Evolutionary conservation across 1,140 invertebrate species (phyloP).

Genomic region (Anthonomus grandis): DNA sequence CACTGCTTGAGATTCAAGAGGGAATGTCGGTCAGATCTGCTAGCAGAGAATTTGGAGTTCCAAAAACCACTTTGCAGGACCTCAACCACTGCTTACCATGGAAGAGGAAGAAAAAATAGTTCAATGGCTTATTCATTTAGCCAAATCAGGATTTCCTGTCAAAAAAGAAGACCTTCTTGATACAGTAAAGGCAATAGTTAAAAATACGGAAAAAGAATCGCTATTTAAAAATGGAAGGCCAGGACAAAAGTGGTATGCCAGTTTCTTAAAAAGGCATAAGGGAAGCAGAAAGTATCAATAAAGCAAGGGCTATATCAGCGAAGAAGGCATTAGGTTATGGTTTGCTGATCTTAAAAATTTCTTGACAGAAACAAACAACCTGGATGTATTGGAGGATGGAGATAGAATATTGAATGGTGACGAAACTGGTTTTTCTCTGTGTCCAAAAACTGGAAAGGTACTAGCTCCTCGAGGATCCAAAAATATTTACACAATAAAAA

Average conservation of each 20-base stretch:
- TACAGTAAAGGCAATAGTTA: slow-evolving; percentile 22
- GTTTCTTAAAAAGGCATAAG: slow-evolving; percentile 39
- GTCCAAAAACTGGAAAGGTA: slow-evolving; percentile 35
- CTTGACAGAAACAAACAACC: no score
- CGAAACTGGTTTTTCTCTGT: slow-evolving; percentile 41
- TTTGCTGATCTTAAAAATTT: no score
- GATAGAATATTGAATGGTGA: slow-evolving; percentile 41
- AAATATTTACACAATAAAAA: slow-evolving; percentile 36
- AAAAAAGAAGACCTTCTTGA: slow-evolving; percentile 27
- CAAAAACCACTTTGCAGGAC: no score
- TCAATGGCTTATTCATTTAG: slow-evolving; percentile 22
- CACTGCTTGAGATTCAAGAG: no score
- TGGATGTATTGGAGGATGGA: slow-evolving; percentile 31
- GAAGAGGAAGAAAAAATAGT: slow-evolving; percentile 27
- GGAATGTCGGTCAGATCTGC: no score
- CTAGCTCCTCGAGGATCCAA: slow-evolving; percentile 33
- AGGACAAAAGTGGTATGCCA: slow-evolving; percentile 31
- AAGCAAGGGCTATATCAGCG: no score
- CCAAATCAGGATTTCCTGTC: slow-evolving; percentile 27
- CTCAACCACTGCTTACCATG: slow-evolving; percentile 19
- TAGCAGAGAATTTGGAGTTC: no score
- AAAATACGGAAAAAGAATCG: no score
- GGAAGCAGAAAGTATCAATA: slow-evolving; percentile 30
- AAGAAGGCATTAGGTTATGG: no score
- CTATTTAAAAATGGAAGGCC: slow-evolving; percentile 30